Base-by-base conservation (phyloP, 1,140 invertebrate species). In the Lordiphosa mommai region DNA sequence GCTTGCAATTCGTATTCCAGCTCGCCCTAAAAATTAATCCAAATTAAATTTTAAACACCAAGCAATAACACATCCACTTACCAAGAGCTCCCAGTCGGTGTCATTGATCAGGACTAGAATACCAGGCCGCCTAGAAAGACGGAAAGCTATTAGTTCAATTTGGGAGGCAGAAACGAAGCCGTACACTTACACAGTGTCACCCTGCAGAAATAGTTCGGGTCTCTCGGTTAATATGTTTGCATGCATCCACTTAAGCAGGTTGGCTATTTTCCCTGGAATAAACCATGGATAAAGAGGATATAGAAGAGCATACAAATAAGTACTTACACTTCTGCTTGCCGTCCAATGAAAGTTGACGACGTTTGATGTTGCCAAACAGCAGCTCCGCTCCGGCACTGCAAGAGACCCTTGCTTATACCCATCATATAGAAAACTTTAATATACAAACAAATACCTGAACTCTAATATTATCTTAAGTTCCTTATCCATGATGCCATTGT, bases 91-190 rank as follows among this genome's bases (percentile, higher is more conserved):
- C 97, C 97, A 99, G 88, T 99, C 97, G 0, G 93, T 91, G 72
- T 98, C 96, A 86, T 99, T 98, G 4, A 99, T 92, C 2, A 99
- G 89, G 2, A 98, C 96, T 29, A 99, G 89, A 70, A 98, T 98
- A 30, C 97, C 97, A 4, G 97, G 96, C 51, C 97, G 91, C 14
- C 96, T 96, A 48, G 59, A 47, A 13, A 7, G 0, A 7, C 8
- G 30, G 14, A 2, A 1, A 17, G 32, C 7, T 40, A 59, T 4
- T 89, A 53, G 66, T 66, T 14, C 0, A 20, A 59, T 55, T 55
- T n/a, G 8, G 3, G n/a, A 27, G 61, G 27, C 1, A 27, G 2
- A 0, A 0, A 2, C 27, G 3, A 17, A 1, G 12, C 32, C 0
- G 8, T 7, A 0, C 3, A 61, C 93, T 93, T 91, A 95, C 92